phyloP scores from a whole-genome alignment of 2,888 invertebrate genomes.

The Dryocosmus kuriphilus region DNA sequence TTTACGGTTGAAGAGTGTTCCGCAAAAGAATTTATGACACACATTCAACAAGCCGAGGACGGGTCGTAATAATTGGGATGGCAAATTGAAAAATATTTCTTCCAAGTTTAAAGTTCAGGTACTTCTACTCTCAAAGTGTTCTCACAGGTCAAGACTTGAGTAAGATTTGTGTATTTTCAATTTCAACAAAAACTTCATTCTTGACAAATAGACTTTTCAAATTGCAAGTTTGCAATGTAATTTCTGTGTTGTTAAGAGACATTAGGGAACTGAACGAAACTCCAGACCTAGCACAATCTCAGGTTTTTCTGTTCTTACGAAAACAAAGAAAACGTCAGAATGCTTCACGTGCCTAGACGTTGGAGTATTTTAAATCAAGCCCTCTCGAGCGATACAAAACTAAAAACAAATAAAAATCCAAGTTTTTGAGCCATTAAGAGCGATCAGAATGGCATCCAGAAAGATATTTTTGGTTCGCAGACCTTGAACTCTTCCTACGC shows the following conservation, averaged over 20 bases:
- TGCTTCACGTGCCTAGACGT: conserved; percentile 15
- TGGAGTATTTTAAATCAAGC: conserved; percentile 29
- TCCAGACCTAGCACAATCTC: conserved; percentile 27
- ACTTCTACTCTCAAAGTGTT: neutral
- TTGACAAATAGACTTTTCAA: no score
- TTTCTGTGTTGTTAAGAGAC: neutral
- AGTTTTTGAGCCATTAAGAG: conserved; percentile 10
- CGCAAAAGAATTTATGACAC: conserved; percentile 36
- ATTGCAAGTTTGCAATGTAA: neutral
- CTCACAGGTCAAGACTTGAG: neutral
- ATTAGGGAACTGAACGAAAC: no score
- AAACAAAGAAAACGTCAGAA: conserved; percentile 26
- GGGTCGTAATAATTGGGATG: conserved; percentile 12
- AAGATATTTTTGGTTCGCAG: conserved; percentile 27
- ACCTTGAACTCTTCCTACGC: conserved; percentile 10
- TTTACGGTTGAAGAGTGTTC: conserved; percentile 10
- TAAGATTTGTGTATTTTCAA: neutral
- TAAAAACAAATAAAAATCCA: conserved; percentile 19
- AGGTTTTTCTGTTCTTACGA: neutral
- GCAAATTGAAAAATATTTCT: conserved; percentile 24
- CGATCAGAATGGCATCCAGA: conserved; percentile 5
- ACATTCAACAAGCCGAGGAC: neutral
- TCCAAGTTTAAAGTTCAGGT: conserved; percentile 13
- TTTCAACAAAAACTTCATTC: neutral
- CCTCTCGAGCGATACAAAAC: conserved; percentile 9